These are phyloP conservation scores for Prosopocoilus inquinatus DNA, from an alignment of 2,888 invertebrate species.

Conservation along the genomic window DNA sequence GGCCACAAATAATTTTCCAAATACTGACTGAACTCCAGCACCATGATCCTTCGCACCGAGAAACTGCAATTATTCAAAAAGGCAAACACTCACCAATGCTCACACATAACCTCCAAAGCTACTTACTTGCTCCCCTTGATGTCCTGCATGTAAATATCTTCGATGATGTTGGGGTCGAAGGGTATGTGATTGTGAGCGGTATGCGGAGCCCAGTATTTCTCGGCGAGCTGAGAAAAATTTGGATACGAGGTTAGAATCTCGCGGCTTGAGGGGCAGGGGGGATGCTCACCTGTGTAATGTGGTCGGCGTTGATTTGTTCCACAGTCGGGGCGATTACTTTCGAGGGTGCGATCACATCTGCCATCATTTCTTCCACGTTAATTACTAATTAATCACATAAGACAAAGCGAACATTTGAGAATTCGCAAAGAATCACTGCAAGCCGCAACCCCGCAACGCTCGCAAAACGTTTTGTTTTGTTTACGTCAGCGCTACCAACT, in stretches of 20 bases:
- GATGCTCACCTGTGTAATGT: constrained; percentile 74
- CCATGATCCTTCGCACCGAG: constrained; percentile 86
- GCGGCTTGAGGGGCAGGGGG: neutral
- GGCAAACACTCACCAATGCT: neutral
- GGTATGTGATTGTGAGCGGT: constrained; percentile 69
- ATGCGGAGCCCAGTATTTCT: constrained; percentile 91
- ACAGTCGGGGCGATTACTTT: constrained; percentile 73
- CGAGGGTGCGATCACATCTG: constrained; percentile 9
- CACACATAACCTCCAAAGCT: constrained; percentile 13
- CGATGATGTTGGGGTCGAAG: constrained; percentile 77
- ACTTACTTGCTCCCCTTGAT: constrained; percentile 77
- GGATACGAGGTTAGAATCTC: constrained; percentile 19
- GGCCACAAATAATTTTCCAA: constrained; percentile 97
- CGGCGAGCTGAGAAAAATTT: constrained; percentile 69
- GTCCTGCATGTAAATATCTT: constrained; percentile 86
- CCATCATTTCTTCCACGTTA: constrained; percentile 14
- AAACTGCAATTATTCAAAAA: constrained; percentile 54
- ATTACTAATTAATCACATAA: too few relatives aligned
- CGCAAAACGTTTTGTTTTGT: too few relatives aligned
- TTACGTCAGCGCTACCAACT: too few relatives aligned
- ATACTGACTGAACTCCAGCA: constrained; percentile 96
- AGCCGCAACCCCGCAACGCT: too few relatives aligned
- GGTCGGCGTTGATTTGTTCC: constrained; percentile 86
- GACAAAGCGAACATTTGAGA: too few relatives aligned
- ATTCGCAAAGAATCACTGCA: too few relatives aligned